These are phyloP conservation scores for Ganaspis sp. DNA, from an alignment of 1,140 invertebrate genomes.

Conservation along the genomic window DNA sequence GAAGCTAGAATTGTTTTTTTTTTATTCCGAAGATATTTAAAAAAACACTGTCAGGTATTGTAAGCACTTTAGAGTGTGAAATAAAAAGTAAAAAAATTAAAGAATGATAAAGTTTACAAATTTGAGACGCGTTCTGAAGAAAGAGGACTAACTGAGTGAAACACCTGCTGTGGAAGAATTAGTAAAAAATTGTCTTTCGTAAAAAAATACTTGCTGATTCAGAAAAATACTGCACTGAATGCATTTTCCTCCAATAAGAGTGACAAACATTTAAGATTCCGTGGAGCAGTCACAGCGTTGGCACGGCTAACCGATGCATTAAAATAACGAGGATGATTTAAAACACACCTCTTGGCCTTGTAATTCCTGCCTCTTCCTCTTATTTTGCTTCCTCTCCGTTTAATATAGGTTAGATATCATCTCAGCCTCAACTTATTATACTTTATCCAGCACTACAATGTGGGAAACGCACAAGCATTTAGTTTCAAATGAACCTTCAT, in stretches of 20 bases:
- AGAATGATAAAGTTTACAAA: too few relatives aligned
- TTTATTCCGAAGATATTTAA: too few relatives aligned
- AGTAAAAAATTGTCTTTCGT: too few relatives aligned
- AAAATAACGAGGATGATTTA: constrained; percentile 28
- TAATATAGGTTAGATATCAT: constrained; percentile 14
- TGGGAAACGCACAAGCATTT: background rate
- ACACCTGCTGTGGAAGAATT: too few relatives aligned
- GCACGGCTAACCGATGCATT: constrained; percentile 19
- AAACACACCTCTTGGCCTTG: constrained; percentile 27
- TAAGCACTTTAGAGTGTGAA: too few relatives aligned
- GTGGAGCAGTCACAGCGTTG: background rate
- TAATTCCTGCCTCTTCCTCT: constrained; percentile 12
- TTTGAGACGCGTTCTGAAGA: too few relatives aligned
- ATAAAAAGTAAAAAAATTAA: too few relatives aligned
- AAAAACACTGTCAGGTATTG: too few relatives aligned
- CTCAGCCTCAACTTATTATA: background rate
- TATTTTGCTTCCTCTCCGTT: constrained; percentile 21
- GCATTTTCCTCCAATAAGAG: background rate
- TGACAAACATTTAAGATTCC: background rate
- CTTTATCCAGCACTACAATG: background rate
- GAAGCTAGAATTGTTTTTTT: too few relatives aligned
- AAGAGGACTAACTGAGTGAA: too few relatives aligned
- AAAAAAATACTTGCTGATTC: background rate
- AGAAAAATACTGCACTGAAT: background rate
- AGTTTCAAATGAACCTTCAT: too few relatives aligned